phyloP scores from a whole-genome alignment of 2,888 invertebrate species.

The Andrena hattorfiana region DNA sequence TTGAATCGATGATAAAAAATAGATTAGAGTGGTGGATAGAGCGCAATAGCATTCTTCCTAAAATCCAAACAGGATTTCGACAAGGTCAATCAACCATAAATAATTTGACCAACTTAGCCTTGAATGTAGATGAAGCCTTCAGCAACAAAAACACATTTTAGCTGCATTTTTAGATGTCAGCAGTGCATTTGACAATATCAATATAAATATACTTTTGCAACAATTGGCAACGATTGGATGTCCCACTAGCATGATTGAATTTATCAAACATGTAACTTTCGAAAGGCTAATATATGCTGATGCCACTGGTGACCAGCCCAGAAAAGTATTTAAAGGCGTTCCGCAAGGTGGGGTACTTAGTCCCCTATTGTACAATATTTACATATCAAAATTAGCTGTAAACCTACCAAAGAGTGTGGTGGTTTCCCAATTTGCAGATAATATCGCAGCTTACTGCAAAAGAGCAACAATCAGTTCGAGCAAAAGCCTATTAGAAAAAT shows the following conservation, averaged over 20 bases:
- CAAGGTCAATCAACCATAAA: slow-evolving; percentile 52
- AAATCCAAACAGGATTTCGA: slow-evolving; percentile 48
- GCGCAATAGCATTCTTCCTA: slow-evolving; percentile 44
- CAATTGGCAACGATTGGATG: background rate
- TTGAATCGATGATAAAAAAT: slow-evolving; percentile 61
- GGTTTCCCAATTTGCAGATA: slow-evolving; percentile 20
- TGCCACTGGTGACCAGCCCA: background rate
- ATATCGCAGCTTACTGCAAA: background rate
- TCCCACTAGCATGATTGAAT: background rate
- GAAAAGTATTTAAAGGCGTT: slow-evolving; percentile 20
- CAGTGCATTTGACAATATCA: slow-evolving; percentile 9
- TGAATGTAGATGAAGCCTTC: slow-evolving; percentile 33
- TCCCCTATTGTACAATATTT: slow-evolving; percentile 22
- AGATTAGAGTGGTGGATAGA: slow-evolving; percentile 53
- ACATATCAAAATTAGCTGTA: background rate
- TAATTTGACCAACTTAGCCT: slow-evolving; percentile 43
- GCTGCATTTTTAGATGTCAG: background rate
- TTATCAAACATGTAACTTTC: slow-evolving; percentile 11
- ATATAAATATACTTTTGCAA: background rate
- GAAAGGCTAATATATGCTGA: slow-evolving; percentile 9
- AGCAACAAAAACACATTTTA: slow-evolving; percentile 26
- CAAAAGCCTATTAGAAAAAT: slow-evolving; percentile 1
- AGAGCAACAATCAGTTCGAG: background rate
- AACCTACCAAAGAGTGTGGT: background rate
- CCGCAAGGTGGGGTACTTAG: slow-evolving; percentile 39